Conservation (phyloP, 2,888 invertebrate genomes). For the Bedellia somnulentella region DNA sequence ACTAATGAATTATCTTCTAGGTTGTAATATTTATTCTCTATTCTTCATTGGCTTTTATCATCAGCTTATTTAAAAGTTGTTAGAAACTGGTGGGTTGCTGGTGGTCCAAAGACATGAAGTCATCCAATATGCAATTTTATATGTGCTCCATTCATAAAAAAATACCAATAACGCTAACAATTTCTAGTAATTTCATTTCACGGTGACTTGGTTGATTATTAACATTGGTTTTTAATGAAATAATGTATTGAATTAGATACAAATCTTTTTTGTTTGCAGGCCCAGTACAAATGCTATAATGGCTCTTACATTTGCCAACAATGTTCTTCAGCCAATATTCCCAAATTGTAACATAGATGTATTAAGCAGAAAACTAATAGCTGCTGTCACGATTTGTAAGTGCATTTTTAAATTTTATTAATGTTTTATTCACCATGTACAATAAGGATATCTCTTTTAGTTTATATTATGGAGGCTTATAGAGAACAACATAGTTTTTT, state of each 20-base stretch:
- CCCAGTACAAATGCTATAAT: slow-evolving; percentile 97
- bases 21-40: too few relatives aligned
- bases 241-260: background rate
- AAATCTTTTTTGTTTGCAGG: slow-evolving; percentile 40
- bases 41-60: too few relatives aligned
- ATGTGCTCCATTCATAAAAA: background rate
- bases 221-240: background rate
- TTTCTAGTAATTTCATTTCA: too few relatives aligned
- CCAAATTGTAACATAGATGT: slow-evolving; percentile 74
- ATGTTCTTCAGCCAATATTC: slow-evolving; percentile 87
- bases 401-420: too few relatives aligned
- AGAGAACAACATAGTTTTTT: too few relatives aligned
- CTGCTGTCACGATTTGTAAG: slow-evolving; percentile 82
- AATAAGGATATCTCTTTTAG: too few relatives aligned
- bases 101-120: background rate
- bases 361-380: slow-evolving; percentile 70
- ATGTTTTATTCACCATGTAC: too few relatives aligned
- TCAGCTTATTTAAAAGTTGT: too few relatives aligned
- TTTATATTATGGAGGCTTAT: too few relatives aligned
- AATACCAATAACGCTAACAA: too few relatives aligned
- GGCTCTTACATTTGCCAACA: slow-evolving; percentile 91
- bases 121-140: background rate
- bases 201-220: background rate
- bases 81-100: too few relatives aligned
- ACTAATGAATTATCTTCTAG: too few relatives aligned